Conservation (phyloP, 2,113 vertebrate genomes). For the Hippolais icterina region DNA sequence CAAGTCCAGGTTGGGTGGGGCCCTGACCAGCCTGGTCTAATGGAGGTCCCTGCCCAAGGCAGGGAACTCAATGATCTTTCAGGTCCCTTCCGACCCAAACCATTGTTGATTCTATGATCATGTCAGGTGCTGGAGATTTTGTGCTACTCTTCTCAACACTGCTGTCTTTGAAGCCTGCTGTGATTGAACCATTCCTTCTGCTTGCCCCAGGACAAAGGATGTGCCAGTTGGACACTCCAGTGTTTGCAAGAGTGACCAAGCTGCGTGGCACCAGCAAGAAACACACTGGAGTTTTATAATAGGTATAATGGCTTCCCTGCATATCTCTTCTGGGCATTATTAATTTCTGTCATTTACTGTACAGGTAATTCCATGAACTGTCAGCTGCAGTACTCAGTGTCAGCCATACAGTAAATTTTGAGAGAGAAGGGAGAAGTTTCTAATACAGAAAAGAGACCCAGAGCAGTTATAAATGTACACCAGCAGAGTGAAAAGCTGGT, state of each 20-base stretch:
- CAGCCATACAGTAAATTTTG: background rate
- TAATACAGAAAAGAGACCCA: background rate
- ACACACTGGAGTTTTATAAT: background rate
- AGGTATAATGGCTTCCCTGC: background rate
- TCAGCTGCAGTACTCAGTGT: background rate
- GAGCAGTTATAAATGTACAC: background rate
- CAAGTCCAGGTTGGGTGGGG: background rate
- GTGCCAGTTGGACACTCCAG: rapidly evolving
- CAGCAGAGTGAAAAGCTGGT: background rate
- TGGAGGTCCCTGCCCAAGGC: background rate
- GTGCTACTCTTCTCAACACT: background rate
- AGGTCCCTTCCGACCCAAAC: background rate
- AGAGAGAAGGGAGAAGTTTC: background rate
- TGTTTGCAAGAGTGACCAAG: background rate
- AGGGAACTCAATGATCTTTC: too few species aligned
- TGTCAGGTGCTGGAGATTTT: background rate
- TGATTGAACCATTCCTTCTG: background rate
- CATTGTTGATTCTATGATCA: background rate
- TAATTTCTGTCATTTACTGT: background rate
- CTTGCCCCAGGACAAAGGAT: background rate
- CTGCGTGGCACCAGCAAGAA: background rate
- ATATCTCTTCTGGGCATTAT: background rate
- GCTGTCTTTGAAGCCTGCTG: background rate
- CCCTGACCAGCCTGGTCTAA: background rate
- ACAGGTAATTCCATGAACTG: background rate